Evolutionary conservation across 2,888 invertebrate species (phyloP).

Genomic region (Melanchra persicariae): DNA sequence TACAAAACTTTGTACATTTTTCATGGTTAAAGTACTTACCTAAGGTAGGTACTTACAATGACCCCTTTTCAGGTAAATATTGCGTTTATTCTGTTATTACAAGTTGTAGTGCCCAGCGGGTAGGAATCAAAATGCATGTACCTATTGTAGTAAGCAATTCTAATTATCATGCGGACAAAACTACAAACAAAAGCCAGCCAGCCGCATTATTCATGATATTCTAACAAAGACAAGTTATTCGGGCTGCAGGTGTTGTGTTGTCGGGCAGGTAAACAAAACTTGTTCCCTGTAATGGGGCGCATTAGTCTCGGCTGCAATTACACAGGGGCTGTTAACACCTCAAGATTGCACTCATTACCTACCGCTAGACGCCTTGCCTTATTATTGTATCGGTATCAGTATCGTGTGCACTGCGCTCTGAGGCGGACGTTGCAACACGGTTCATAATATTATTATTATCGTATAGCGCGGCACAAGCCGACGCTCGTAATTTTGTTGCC

Average conservation of each 20-base stretch:
- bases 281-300: constrained; percentile 62
- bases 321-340: constrained; percentile 50
- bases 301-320: constrained; percentile 72
- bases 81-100: no score
- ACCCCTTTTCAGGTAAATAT: no score
- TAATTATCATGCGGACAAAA: constrained; percentile 2
- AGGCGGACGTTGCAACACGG: no score
- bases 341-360: constrained; percentile 66
- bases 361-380: constrained; percentile 42
- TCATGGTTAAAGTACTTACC: no score
- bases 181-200: constrained; percentile 36
- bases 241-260: constrained; percentile 60
- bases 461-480: no score
- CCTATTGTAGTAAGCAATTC: neutral
- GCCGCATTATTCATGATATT: constrained; percentile 43
- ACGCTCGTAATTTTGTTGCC: no score
- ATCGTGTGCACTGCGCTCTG: no score
- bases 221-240: constrained; percentile 54
- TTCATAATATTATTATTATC: no score
- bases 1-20: no score
- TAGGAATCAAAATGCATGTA: neutral
- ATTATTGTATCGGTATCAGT: no score
- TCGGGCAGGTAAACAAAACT: constrained; percentile 57
- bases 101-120: neutral
- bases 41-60: no score